Base-by-base conservation (phyloP, 2,888 invertebrate genomes). In the Sinotaia quadrata region DNA sequence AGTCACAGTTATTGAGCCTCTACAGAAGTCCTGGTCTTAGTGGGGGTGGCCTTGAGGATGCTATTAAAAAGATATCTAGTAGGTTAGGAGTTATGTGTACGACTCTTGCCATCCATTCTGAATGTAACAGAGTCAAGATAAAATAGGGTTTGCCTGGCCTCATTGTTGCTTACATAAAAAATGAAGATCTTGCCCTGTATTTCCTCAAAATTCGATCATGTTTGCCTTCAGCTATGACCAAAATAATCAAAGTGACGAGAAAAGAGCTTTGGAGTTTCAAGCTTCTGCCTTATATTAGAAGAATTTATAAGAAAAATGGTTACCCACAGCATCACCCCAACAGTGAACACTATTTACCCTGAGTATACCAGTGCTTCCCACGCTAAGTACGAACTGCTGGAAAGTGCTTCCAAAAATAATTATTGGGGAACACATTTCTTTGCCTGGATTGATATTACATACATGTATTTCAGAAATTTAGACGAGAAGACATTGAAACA, bases 401-500 rank as follows among this genome's bases (percentile, higher is more conserved):
- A 69, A 37, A 44, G 15, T 18, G 67, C 73, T 2, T 44, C 59
- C 2, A 44, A 67, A 7, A 49, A 41, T 12, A 72, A 77, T 56
- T 67, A 36, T 27, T 77, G 70, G 33, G 60, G 69, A 27, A 75
- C 73, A 10, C 70, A 72, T 24, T 74, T 68, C 37, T 75, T 75
- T 63, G 75, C 77, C 4, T 77, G 77, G 77, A 27, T 77, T 4
- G 77, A 77, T 60, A 62, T 72, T 0, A 69, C 72, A 27, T n/a
- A n/a, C n/a, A n/a, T n/a, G n/a, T 68, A 68, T n/a, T 75, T 77
- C 36, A 68, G 70, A 56, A 68, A 69, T 12, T 54, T 76, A 44
- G 72, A 72, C 56, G 69, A 86, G 97, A 97, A 86, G 97, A 98
- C 88, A 90, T 97, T 79, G 98, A 98, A 89, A 97, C 97, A 15